These are phyloP conservation scores for Heteromurus nitidus DNA, from an alignment of 2,888 invertebrate genomes.

Conservation along the genomic window DNA sequence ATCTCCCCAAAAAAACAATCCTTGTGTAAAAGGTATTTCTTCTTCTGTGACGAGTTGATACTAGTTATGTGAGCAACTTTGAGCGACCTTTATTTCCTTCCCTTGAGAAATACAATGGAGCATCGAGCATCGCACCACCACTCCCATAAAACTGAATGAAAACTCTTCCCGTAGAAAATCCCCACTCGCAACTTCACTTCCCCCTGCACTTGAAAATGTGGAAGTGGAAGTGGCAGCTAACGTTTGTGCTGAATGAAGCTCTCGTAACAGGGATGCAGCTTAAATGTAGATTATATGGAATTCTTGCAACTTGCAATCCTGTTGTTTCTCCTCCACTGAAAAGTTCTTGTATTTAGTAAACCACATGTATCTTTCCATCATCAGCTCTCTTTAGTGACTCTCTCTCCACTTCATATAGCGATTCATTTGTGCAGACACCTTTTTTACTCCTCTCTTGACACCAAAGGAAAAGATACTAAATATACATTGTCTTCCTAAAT, in stretches of 20 bases:
- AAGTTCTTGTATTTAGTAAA: too few species aligned
- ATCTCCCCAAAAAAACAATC: not conserved
- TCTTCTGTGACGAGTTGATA: too few species aligned
- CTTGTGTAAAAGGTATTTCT: not conserved
- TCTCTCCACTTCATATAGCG: not conserved
- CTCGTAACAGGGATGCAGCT: not conserved
- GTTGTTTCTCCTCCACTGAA: too few species aligned
- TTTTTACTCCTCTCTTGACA: slow-evolving; percentile 6
- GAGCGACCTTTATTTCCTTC: slow-evolving; percentile 45
- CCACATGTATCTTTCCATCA: not conserved
- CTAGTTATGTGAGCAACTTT: not conserved
- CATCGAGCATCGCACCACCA: slow-evolving; percentile 13
- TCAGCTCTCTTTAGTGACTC: not conserved
- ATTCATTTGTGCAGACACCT: not conserved
- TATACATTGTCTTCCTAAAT: slow-evolving; percentile 12
- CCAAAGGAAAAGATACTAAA: not conserved
- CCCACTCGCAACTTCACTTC: slow-evolving; percentile 9
- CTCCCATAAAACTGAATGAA: slow-evolving; percentile 34
- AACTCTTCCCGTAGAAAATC: slow-evolving; percentile 25
- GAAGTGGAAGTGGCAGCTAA: slow-evolving; percentile 2
- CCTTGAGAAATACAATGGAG: slow-evolving; percentile 25
- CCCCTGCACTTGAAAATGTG: slow-evolving; percentile 5
- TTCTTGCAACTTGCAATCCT: too few species aligned
- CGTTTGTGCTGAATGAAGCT: not conserved
- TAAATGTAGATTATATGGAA: too few species aligned